Evolutionary conservation across 2,888 invertebrate species (phyloP).

Genomic region (Nebria salina): DNA sequence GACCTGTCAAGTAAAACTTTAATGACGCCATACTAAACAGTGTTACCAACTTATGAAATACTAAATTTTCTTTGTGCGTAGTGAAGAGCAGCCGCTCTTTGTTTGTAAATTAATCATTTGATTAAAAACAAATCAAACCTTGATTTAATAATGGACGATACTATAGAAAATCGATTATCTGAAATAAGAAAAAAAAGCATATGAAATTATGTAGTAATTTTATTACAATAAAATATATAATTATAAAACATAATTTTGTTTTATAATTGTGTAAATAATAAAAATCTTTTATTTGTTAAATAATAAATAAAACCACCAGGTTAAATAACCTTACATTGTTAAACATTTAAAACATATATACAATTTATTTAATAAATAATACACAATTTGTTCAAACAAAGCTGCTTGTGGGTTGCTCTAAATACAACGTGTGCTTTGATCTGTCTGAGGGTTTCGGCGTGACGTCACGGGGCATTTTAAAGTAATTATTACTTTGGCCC

Average conservation of each 20-base stretch:
- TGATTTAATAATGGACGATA: no score
- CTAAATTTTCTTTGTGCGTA: no score
- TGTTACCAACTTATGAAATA: no score
- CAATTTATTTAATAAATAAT: constrained; percentile 27
- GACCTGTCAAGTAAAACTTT: no score
- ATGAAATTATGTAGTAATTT: neutral
- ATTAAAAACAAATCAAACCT: no score
- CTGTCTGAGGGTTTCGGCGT: constrained; percentile 47
- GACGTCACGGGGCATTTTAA: constrained; percentile 51
- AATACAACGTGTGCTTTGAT: constrained; percentile 63
- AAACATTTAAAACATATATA: neutral
- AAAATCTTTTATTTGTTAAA: constrained; percentile 12
- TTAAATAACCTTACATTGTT: neutral
- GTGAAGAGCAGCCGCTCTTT: no score
- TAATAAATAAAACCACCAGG: constrained; percentile 10
- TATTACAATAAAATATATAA: constrained; percentile 15
- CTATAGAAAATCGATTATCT: neutral
- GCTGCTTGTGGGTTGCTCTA: constrained; percentile 73
- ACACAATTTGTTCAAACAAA: constrained; percentile 64
- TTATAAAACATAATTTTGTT: neutral
- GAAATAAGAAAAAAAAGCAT: neutral
- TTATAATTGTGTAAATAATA: constrained; percentile 15
- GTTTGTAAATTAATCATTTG: no score
- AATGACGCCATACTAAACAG: no score
- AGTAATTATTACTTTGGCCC: constrained; percentile 60